phyloP scores from a whole-genome alignment of 2,797 vertebrate species.

The Centropyge bicolor region DNA sequence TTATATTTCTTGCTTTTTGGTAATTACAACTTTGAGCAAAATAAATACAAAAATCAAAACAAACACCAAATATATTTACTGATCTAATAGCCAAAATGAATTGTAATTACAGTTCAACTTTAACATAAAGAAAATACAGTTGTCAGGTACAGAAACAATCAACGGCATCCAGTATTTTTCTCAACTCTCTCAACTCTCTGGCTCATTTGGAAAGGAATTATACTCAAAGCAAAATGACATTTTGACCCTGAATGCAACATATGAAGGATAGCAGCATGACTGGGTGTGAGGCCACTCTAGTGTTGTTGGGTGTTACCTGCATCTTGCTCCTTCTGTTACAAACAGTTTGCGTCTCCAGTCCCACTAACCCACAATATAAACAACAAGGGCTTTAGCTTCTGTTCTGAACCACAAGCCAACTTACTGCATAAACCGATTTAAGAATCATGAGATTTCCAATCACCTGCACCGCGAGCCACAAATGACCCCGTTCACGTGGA shows the following conservation, averaged over 20 bases:
- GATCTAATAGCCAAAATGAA: too few species aligned
- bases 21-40: not conserved
- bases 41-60: not conserved
- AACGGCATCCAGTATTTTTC: not conserved
- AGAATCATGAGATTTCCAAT: slow-evolving; percentile 70
- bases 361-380: slow-evolving; percentile 55
- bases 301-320: not conserved
- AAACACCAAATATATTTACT: not conserved
- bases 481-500: slow-evolving; percentile 38
- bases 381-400: slow-evolving; percentile 54
- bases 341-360: slow-evolving; percentile 43
- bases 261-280: slow-evolving; percentile 6
- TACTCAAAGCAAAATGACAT: not conserved
- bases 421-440: slow-evolving; percentile 66
- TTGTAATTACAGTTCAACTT: not conserved
- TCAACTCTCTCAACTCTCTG: not conserved
- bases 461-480: slow-evolving; percentile 45
- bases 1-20: too few species aligned
- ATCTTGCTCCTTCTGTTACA: slow-evolving; percentile 16
- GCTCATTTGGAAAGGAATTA: not conserved
- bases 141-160: not conserved
- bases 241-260: slow-evolving; percentile 8
- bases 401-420: slow-evolving; percentile 53
- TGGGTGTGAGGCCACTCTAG: slow-evolving; percentile 1
- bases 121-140: not conserved